Evolutionary conservation across 2,888 invertebrate genomes (phyloP), one percentile per base, ranked within the genome.

Genomic region (Folsomia manolachei): DNA sequence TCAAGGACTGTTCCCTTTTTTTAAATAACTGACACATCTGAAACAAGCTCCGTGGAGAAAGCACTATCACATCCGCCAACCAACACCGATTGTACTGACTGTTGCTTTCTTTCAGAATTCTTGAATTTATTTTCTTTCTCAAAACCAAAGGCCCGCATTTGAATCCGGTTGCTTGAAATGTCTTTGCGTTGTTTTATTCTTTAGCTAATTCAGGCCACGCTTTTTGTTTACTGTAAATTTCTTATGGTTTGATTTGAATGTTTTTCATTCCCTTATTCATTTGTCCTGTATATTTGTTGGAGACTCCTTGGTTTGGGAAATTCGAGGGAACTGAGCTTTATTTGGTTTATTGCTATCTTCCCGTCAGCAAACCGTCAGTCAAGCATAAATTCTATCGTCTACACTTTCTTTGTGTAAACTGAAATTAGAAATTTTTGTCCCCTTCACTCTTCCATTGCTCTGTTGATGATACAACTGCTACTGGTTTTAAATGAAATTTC

Each of bases 1-100:
- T 56, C 56, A n/a, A 21, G 56, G 21, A 56, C 56, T 56, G 19
- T 56, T 56, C 56, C 56, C 56, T 19, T 56, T 56, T 56, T 56
- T 56, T 56, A 56, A 56, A 56, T 56, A 56, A 56, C 56, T 56
- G 56, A 56, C 56, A 56, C 56, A 56, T 56, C 18, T 19, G 56
- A 56, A 56, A 56, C 56, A 56, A 56, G 19, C 56, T 56, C 56
- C 19, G 18, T 7, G 11, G 19, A 56, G 19, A 56, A 4, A 56
- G 56, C 7, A 7, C 39, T 14, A 39, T 14, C 39, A 56, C 19
- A 4, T 4, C 56, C 18, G n/a, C 18, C 56, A n/a, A n/a, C n/a
- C n/a, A n/a, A n/a, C n/a, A n/a, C n/a, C n/a, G n/a, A n/a, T n/a
- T n/a, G n/a, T n/a, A n/a, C n/a, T n/a, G n/a, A 56, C 56, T 56